Conservation (phyloP, 2,113 vertebrate species). For the Podarcis muralis region DNA sequence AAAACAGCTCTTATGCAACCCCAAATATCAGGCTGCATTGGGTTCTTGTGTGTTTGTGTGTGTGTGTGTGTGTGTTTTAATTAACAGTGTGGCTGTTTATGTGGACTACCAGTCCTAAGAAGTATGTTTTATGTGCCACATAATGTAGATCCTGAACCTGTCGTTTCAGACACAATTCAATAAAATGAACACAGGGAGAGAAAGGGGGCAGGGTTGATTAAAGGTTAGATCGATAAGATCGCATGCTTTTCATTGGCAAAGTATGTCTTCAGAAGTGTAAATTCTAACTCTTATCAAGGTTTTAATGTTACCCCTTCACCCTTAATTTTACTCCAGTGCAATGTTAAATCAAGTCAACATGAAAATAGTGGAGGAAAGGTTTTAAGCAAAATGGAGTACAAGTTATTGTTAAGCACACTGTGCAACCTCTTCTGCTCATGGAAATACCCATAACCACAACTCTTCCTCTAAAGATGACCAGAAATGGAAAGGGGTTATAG, state of each 20-base stretch:
- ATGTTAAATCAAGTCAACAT: not conserved
- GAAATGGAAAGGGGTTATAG: not conserved
- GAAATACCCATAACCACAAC: not conserved
- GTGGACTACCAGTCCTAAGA: constrained; percentile 18
- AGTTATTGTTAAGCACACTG: not conserved
- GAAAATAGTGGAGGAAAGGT: not conserved
- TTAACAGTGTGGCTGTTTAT: not conserved
- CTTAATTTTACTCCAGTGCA: not conserved
- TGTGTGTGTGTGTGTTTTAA: not conserved
- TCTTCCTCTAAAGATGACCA: not conserved
- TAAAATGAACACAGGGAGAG: constrained; percentile 13
- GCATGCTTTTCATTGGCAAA: not conserved
- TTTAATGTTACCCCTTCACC: not conserved
- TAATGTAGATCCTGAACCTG: not conserved
- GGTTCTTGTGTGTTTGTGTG: too few species aligned
- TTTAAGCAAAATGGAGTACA: not conserved
- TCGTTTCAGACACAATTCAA: constrained; percentile 4
- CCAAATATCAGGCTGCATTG: not conserved
- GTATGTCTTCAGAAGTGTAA: not conserved
- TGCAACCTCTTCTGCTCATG: not conserved
- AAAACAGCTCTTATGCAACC: constrained; percentile 26
- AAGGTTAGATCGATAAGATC: constrained; percentile 33
- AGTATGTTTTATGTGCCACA: not conserved
- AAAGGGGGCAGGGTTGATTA: constrained; percentile 3
- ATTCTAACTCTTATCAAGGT: not conserved